Percentiles rank a stretch among this genome's conserved stretches.
Conservation (phyloP, 2,888 invertebrate genomes). For the Augochlorella aurata region DNA sequence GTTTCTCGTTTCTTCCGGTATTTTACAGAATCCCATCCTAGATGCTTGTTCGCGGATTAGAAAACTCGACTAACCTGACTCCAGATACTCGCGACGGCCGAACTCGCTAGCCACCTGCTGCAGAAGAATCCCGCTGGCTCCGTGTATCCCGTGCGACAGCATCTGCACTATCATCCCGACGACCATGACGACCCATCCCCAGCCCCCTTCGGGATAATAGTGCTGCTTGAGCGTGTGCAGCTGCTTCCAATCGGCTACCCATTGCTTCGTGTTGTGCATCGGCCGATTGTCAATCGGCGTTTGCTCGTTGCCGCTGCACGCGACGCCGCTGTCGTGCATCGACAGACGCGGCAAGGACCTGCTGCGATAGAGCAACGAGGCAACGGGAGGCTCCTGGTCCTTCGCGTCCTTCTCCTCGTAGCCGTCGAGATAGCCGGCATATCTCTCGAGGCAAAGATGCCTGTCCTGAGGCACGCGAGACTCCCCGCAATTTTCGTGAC, state of each 20-base stretch:
- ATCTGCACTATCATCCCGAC: slow-evolving; percentile 89
- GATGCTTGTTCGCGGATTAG: too few relatives aligned
- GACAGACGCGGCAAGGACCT: slow-evolving; percentile 87
- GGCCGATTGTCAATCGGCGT: slow-evolving; percentile 84
- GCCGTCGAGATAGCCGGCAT: slow-evolving; percentile 36
- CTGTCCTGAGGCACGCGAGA: slow-evolving; percentile 25
- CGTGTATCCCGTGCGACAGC: slow-evolving; percentile 89
- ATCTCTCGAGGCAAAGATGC: slow-evolving; percentile 43
- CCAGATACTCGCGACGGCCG: slow-evolving; percentile 84
- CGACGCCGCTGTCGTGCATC: slow-evolving; percentile 84
- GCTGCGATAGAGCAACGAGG: slow-evolving; percentile 84
- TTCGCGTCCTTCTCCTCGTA: slow-evolving; percentile 21
- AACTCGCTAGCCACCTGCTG: slow-evolving; percentile 85
- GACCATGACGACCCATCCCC: slow-evolving; percentile 92
- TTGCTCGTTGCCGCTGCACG: slow-evolving; percentile 80
- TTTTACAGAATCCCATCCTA: too few relatives aligned
- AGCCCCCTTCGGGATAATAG: slow-evolving; percentile 94
- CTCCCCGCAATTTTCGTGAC: slow-evolving; percentile 53
- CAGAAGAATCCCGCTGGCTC: slow-evolving; percentile 85
- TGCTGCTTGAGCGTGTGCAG: slow-evolving; percentile 89
- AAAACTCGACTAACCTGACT: slow-evolving; percentile 85
- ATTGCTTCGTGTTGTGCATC: slow-evolving; percentile 74
- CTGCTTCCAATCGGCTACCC: slow-evolving; percentile 84
- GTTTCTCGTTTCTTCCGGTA: too few relatives aligned
- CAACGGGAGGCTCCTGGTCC: slow-evolving; percentile 33